Conservation (phyloP, 1,140 invertebrate genomes). For the Cyclina sinensis region DNA sequence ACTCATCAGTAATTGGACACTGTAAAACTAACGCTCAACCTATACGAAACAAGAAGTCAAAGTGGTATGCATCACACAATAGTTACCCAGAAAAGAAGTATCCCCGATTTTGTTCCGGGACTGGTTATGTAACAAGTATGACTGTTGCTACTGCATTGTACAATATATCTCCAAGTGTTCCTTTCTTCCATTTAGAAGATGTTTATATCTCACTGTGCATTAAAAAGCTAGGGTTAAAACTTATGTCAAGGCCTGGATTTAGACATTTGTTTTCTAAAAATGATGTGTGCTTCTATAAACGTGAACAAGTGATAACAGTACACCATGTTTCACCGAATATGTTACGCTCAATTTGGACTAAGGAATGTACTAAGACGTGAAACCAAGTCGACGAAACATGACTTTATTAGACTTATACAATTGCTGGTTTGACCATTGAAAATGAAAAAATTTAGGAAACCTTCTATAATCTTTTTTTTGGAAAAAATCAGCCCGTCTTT, state of each 20-base stretch:
- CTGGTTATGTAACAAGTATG: constrained; percentile 82
- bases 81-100: constrained; percentile 84
- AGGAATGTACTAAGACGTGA: not conserved
- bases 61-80: constrained; percentile 66
- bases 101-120: constrained; percentile 86
- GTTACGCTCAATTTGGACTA: constrained; percentile 23
- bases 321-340: constrained; percentile 28
- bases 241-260: too few relatives aligned
- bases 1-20: constrained; percentile 10
- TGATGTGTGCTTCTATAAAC: constrained; percentile 2
- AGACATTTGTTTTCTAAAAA: too few relatives aligned
- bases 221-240: constrained; percentile 63
- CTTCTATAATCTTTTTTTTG: too few relatives aligned
- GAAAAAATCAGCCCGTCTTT: too few relatives aligned
- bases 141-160: too few relatives aligned
- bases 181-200: too few relatives aligned
- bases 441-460: too few relatives aligned
- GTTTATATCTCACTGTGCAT: too few relatives aligned
- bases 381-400: too few relatives aligned
- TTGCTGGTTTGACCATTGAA: too few relatives aligned
- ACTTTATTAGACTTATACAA: too few relatives aligned
- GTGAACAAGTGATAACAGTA: not conserved
- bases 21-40: constrained; percentile 1
- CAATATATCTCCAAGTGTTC: too few relatives aligned
- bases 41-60: constrained; percentile 31